Percentiles rank a stretch among this genome's conserved stretches.
phyloP scores from a whole-genome alignment of 2,888 invertebrate genomes.

The Coecobrya sp. region DNA sequence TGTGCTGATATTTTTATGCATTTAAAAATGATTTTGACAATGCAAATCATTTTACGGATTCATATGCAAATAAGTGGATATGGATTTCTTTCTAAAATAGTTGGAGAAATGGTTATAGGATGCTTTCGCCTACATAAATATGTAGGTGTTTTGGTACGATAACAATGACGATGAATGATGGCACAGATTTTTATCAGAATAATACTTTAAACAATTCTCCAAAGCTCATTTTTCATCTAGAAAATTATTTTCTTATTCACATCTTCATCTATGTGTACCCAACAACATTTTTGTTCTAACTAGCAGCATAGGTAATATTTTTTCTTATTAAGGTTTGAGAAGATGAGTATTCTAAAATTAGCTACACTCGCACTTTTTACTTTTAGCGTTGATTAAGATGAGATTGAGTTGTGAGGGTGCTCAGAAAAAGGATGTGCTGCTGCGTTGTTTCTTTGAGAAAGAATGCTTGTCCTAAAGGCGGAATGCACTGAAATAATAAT shows the following conservation, averaged over 20 bases:
- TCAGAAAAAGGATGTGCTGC: conserved; percentile 20
- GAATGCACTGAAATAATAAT: conserved; percentile 51
- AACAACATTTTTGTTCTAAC: conserved; percentile 34
- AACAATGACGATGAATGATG: conserved; percentile 43
- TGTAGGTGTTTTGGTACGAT: conserved; percentile 6
- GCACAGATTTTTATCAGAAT: conserved; percentile 30
- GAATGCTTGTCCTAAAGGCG: conserved; percentile 67
- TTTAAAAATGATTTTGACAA: conserved; percentile 49
- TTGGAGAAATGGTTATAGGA: not conserved
- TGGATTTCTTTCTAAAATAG: conserved; percentile 33
- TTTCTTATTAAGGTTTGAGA: conserved; percentile 50
- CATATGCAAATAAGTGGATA: not conserved
- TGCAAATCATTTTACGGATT: conserved; percentile 10
- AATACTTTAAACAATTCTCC: not conserved
- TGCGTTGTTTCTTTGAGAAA: conserved; percentile 56
- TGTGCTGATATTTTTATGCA: conserved; percentile 70
- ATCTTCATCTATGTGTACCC: not conserved
- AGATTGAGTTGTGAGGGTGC: not conserved
- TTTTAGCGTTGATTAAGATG: conserved; percentile 19
- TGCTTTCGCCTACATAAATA: not conserved
- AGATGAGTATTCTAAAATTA: conserved; percentile 69
- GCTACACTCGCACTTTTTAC: conserved; percentile 61
- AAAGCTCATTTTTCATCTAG: not conserved
- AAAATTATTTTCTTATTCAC: not conserved
- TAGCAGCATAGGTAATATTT: not conserved